Evolutionary conservation across 2,113 vertebrate species (phyloP).

Genomic region (Eolophus roseicapilla): DNA sequence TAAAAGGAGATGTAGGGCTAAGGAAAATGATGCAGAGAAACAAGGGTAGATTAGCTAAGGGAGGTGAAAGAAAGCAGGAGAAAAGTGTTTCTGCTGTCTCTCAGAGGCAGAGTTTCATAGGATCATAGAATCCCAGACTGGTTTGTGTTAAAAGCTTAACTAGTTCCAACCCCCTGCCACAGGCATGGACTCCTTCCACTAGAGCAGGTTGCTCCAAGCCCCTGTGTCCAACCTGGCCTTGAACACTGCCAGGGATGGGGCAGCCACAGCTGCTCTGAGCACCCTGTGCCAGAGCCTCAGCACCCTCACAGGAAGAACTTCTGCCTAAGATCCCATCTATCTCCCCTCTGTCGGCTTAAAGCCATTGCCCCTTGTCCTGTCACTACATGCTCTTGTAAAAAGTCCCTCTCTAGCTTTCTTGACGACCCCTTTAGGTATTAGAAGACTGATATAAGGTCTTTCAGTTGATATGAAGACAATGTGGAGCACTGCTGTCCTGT

Average conservation of each 20-base stretch:
- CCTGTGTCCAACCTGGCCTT: not conserved
- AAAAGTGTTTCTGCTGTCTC: not conserved
- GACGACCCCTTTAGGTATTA: not conserved
- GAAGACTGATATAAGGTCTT: not conserved
- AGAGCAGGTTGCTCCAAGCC: not conserved
- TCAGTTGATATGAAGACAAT: fast-evolving
- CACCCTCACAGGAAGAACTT: not conserved
- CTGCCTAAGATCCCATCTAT: not conserved
- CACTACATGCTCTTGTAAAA: not conserved
- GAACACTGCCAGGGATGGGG: not conserved
- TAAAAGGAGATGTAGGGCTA: not conserved
- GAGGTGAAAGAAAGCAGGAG: not conserved
- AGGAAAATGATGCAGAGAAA: not conserved
- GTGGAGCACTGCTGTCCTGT: not conserved
- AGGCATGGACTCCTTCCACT: not conserved
- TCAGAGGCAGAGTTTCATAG: not conserved
- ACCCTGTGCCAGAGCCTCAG: not conserved
- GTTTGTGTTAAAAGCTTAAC: not conserved
- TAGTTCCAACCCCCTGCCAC: not conserved
- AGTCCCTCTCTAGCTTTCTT: not conserved
- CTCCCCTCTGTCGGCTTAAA: not conserved
- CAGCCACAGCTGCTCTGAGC: not conserved
- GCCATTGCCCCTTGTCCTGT: not conserved
- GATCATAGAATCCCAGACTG: not conserved
- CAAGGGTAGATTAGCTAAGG: not conserved